Evolutionary conservation across 2,888 invertebrate species (phyloP).

Genomic region (Eledone cirrhosa): DNA sequence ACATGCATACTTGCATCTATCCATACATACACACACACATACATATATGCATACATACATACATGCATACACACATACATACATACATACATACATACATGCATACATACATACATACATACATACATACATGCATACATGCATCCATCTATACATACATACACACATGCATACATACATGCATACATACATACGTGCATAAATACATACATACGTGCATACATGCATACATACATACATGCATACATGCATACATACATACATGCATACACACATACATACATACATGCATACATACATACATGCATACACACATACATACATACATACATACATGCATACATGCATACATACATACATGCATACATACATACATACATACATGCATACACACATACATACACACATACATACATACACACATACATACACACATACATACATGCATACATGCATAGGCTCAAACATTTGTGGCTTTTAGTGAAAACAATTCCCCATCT

Average conservation of each 20-base stretch:
- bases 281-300: background rate
- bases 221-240: background rate
- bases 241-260: background rate
- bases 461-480: background rate
- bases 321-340: background rate
- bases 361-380: background rate
- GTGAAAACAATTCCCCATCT: background rate
- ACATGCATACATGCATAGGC: background rate
- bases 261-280: background rate
- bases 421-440: background rate
- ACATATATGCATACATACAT: too few species aligned
- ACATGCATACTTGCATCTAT: too few species aligned
- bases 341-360: background rate
- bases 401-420: background rate
- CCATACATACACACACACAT: too few species aligned
- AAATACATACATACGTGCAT: background rate
- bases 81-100: conserved; percentile 3
- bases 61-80: background rate
- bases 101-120: background rate
- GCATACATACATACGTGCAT: background rate
- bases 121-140: background rate
- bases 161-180: background rate
- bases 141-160: background rate
- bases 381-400: background rate
- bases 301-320: conserved; percentile 4